Evolutionary conservation across 2,797 vertebrate genomes (phyloP).

Genomic region (Sebastes steindachneri): DNA sequence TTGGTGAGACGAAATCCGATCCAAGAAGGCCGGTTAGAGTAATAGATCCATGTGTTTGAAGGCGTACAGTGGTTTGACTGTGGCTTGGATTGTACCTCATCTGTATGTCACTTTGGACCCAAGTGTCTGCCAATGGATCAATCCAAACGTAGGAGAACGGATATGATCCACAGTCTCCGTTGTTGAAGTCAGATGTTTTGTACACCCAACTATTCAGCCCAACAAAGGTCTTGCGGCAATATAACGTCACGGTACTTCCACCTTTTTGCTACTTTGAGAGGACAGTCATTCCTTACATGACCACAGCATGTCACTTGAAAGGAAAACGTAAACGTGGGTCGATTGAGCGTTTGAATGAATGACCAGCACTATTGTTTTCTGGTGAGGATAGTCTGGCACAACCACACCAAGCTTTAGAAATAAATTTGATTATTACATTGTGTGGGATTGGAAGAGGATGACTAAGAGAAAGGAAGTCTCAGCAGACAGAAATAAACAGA

Average conservation of each 20-base stretch:
- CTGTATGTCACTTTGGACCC: neutral
- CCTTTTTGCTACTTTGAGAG: neutral
- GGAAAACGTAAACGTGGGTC: neutral
- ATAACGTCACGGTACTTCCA: neutral
- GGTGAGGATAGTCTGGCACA: neutral
- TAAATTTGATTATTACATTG: neutral
- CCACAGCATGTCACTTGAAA: neutral
- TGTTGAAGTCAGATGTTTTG: neutral
- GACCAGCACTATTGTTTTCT: neutral
- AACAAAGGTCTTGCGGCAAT: neutral
- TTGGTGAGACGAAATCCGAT: neutral
- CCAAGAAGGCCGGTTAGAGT: neutral
- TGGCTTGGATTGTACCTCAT: neutral
- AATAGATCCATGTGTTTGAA: neutral
- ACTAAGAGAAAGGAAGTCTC: conserved; percentile 14
- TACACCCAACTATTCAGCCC: neutral
- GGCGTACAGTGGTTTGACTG: neutral
- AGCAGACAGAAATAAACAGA: conserved; percentile 44
- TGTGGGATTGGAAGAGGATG: conserved; percentile 4
- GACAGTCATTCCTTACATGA: neutral
- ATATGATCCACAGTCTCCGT: neutral
- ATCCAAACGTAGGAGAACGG: neutral
- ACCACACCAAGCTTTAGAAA: neutral
- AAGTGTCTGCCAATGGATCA: neutral
- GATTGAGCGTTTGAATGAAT: neutral